Evolutionary conservation across 1,140 invertebrate species (phyloP).

Genomic region (Calliopsis andreniformis): DNA sequence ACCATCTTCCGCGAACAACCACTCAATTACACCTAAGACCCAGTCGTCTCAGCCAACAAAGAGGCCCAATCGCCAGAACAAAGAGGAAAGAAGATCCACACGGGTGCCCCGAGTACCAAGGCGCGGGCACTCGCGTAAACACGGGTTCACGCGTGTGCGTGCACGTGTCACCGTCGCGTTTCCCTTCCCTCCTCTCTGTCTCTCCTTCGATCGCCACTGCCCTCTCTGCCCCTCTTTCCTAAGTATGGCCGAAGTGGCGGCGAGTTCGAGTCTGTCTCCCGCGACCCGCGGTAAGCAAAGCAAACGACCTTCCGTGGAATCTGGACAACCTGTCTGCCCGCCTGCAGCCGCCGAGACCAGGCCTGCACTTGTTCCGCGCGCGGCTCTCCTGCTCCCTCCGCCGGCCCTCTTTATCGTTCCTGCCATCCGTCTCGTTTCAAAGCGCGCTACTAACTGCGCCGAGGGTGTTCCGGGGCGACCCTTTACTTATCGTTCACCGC

Average conservation of each 20-base stretch:
- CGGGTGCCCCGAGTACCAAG: constrained; percentile 18
- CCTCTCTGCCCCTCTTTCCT: constrained; percentile 30
- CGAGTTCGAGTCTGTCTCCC: constrained; percentile 72
- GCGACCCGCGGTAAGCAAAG: constrained; percentile 80
- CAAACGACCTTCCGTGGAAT: constrained; percentile 82
- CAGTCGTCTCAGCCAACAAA: too few relatives aligned
- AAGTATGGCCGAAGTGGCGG: constrained; percentile 70
- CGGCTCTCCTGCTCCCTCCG: constrained; percentile 47
- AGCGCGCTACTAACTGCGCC: constrained; percentile 48
- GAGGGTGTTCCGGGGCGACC: constrained; percentile 62
- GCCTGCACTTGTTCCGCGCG: constrained; percentile 73
- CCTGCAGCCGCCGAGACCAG: constrained; percentile 74
- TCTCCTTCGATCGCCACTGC: constrained; percentile 3
- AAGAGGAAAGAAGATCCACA: background rate
- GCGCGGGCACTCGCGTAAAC: constrained; percentile 39
- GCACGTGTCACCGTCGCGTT: constrained; percentile 40
- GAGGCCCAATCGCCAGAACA: too few relatives aligned
- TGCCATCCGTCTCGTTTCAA: constrained; percentile 54
- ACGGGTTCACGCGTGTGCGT: constrained; percentile 58
- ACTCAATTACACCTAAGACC: too few relatives aligned
- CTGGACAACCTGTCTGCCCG: constrained; percentile 82
- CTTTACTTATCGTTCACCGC: constrained; percentile 62
- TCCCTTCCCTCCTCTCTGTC: background rate
- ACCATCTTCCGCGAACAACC: too few relatives aligned
- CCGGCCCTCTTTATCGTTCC: constrained; percentile 3